Evolutionary conservation across 2,888 invertebrate species (phyloP).

Genomic region (Lypha dubia): DNA sequence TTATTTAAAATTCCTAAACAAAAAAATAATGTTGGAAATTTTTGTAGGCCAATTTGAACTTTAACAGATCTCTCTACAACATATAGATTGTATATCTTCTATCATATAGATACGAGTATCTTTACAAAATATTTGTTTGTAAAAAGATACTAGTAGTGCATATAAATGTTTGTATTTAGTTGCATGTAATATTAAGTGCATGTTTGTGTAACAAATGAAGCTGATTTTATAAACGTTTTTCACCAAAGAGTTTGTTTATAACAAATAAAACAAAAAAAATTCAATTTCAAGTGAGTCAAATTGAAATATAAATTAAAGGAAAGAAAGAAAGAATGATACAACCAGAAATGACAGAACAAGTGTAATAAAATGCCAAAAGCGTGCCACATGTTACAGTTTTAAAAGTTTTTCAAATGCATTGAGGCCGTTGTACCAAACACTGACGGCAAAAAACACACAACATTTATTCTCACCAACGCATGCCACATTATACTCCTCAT

Average conservation of each 20-base stretch:
- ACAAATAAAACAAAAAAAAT: constrained; percentile 17
- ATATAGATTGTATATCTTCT: neutral
- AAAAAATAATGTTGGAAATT: constrained; percentile 21
- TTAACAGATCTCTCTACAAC: too few species aligned
- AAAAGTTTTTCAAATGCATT: constrained; percentile 57
- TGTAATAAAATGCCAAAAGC: constrained; percentile 73
- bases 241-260: constrained; percentile 33
- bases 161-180: neutral
- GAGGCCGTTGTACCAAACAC: constrained; percentile 36
- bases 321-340: neutral
- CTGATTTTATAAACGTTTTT: constrained; percentile 45
- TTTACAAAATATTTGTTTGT: neutral
- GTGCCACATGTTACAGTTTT: constrained; percentile 71
- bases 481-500: neutral
- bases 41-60: constrained; percentile 49
- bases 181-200: neutral
- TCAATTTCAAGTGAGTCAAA: constrained; percentile 45
- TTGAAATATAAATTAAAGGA: too few species aligned
- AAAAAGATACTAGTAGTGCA: neutral
- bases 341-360: constrained; percentile 47
- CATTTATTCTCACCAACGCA: neutral
- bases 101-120: constrained; percentile 13
- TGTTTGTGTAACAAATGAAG: constrained; percentile 23
- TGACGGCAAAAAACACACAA: constrained; percentile 12
- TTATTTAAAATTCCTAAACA: constrained; percentile 17